A percentile compares a stretch with the other conserved stretches of the same genome.
phyloP scores from a whole-genome alignment of 2,113 vertebrate genomes.

The Mormyrus iriodes region DNA sequence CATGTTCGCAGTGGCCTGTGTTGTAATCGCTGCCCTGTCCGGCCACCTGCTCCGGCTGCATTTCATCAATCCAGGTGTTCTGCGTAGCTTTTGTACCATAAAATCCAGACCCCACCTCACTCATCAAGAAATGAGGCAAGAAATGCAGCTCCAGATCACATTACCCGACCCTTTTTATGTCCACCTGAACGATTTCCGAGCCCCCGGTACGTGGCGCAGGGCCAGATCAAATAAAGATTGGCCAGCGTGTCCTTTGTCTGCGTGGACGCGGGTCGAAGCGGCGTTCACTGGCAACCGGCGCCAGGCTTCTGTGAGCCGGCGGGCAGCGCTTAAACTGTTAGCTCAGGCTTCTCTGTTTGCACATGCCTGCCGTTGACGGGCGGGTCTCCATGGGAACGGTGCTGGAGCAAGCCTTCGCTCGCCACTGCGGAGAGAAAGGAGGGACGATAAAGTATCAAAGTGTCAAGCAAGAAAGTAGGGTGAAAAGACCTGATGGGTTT shows the following conservation, averaged over 20 bases:
- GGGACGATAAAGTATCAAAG: slow-evolving; percentile 60
- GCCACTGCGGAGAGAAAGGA: slow-evolving; percentile 41
- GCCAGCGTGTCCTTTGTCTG: slow-evolving; percentile 60
- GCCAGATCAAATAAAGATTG: slow-evolving; percentile 70
- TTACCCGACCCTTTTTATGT: slow-evolving; percentile 36
- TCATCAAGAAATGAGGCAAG: too few relatives aligned
- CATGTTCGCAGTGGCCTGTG: not conserved
- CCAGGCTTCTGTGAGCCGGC: slow-evolving; percentile 43
- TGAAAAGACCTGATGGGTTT: slow-evolving; percentile 26
- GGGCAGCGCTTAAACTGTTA: slow-evolving; percentile 55
- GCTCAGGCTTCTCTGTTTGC: slow-evolving; percentile 61
- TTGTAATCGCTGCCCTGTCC: slow-evolving; percentile 45
- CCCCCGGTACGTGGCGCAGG: slow-evolving; percentile 36
- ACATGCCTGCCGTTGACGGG: slow-evolving; percentile 64
- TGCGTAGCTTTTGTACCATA: slow-evolving; percentile 54
- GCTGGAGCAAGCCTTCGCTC: slow-evolving; percentile 48
- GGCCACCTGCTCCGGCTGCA: slow-evolving; percentile 26
- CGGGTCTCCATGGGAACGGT: slow-evolving; percentile 67
- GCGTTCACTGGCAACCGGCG: slow-evolving; percentile 9
- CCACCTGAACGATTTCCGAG: slow-evolving; percentile 44
- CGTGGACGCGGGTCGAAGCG: slow-evolving; percentile 49
- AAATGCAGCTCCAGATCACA: slow-evolving; percentile 43
- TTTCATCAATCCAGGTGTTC: slow-evolving; percentile 43
- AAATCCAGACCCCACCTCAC: slow-evolving; percentile 27
- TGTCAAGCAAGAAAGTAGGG: slow-evolving; percentile 51